These are phyloP conservation scores for Alitta virens DNA, from an alignment of 2,888 invertebrate genomes.

Conservation along the genomic window DNA sequence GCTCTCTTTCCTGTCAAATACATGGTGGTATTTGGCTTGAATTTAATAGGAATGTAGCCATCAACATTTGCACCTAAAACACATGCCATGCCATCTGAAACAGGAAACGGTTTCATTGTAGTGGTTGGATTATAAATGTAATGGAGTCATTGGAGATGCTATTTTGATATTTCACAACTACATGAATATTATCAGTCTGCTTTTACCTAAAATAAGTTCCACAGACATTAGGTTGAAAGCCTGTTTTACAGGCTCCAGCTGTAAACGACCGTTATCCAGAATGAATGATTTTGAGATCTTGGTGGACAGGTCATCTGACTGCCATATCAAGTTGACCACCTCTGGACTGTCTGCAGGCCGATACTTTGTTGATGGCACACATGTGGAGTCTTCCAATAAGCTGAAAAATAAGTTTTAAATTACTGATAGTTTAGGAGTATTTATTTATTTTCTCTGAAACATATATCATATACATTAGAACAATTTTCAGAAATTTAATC, in stretches of 20 bases:
- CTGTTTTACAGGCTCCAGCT: conserved; percentile 41
- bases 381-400: conserved; percentile 37
- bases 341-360: conserved; percentile 31
- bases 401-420: conserved; percentile 32
- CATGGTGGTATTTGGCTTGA: conserved; percentile 37
- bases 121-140: no score
- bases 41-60: conserved; percentile 51
- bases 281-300: conserved; percentile 40
- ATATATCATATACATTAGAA: no score
- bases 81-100: conserved; percentile 43
- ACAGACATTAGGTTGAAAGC: conserved; percentile 44
- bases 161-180: no score
- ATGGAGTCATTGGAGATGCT: no score
- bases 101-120: no score
- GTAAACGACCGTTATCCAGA: conserved; percentile 44
- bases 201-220: conserved; percentile 43
- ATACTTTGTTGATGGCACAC: conserved; percentile 41
- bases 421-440: no score
- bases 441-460: no score
- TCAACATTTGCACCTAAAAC: conserved; percentile 47
- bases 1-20: conserved; percentile 32
- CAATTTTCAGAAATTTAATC: no score
- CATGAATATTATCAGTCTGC: no score
- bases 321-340: conserved; percentile 18
- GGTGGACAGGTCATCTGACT: conserved; percentile 23